Conservation (phyloP, 2,888 invertebrate species). For the Frankliniella fusca region DNA sequence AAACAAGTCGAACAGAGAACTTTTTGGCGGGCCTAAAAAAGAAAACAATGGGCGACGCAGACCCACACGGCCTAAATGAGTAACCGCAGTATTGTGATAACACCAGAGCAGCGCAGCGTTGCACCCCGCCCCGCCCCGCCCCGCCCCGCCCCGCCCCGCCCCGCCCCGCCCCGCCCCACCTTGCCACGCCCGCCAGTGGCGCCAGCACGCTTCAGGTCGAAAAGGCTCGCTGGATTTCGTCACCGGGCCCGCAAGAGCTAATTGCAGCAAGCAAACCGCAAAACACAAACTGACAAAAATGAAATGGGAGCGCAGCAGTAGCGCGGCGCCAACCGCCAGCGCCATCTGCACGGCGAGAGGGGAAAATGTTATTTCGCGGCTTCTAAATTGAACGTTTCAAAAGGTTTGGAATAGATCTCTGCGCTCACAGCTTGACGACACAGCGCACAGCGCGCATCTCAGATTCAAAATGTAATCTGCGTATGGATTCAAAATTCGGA, state of each 20-base stretch:
- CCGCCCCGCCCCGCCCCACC: background rate
- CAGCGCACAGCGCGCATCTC: too few species aligned
- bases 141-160: background rate
- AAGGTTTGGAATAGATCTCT: too few species aligned
- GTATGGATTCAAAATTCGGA: too few species aligned
- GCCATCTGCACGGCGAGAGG: background rate
- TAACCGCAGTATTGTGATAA: background rate
- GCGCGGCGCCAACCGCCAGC: background rate
- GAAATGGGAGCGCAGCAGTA: background rate
- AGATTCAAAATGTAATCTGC: too few species aligned
- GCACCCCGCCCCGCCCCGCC: background rate
- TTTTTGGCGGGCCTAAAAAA: background rate
- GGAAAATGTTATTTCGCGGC: too few species aligned
- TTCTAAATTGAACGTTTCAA: too few species aligned
- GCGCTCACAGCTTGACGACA: too few species aligned
- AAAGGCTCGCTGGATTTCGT: conserved; percentile 15
- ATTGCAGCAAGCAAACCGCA: conserved; percentile 14
- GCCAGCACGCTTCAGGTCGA: background rate
- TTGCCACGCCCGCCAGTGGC: background rate
- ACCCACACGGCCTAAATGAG: background rate
- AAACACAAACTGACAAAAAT: conserved; percentile 25
- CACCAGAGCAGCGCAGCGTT: background rate
- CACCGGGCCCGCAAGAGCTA: conserved; percentile 8
- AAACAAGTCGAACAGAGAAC: background rate
- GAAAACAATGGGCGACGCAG: background rate